phyloP scores from a whole-genome alignment of 2,888 invertebrate genomes.

The Drepanosiphum platanoidis region DNA sequence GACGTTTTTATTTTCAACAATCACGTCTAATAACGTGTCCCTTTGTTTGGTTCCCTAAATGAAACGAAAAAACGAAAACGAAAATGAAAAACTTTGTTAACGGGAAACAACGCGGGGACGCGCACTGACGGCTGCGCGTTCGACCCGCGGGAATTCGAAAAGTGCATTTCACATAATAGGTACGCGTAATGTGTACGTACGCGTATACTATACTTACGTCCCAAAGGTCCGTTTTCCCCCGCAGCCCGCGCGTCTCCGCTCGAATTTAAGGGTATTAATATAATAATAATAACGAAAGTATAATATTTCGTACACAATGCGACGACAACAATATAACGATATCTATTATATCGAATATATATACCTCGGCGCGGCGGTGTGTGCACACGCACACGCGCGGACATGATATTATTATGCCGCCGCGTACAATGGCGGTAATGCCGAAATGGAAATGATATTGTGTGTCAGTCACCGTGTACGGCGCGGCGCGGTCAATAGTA shows the following conservation, averaged over 20 bases:
- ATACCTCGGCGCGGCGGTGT: no score
- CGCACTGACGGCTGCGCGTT: background rate
- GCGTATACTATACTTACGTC: background rate
- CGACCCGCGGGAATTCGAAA: conserved; percentile 17
- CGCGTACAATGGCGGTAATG: background rate
- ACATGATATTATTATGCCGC: background rate
- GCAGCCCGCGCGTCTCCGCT: background rate
- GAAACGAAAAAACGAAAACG: conserved; percentile 1
- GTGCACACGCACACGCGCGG: background rate
- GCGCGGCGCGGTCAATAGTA: no score
- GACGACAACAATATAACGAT: no score
- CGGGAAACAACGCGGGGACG: background rate
- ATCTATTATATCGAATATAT: no score
- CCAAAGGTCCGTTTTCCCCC: background rate
- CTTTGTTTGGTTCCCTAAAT: conserved; percentile 41
- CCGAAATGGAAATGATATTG: no score
- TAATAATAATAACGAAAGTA: background rate
- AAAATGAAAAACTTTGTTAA: conserved; percentile 16
- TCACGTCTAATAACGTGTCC: conserved; percentile 11
- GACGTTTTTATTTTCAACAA: conserved; percentile 1
- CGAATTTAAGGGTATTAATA: background rate
- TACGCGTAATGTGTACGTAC: background rate
- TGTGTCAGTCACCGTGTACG: no score
- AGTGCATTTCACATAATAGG: background rate
- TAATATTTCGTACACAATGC: no score